Percentiles rank a stretch among this genome's conserved stretches.
Conservation (phyloP, 2,797 vertebrate species). For the Intellagama lesueurii region DNA sequence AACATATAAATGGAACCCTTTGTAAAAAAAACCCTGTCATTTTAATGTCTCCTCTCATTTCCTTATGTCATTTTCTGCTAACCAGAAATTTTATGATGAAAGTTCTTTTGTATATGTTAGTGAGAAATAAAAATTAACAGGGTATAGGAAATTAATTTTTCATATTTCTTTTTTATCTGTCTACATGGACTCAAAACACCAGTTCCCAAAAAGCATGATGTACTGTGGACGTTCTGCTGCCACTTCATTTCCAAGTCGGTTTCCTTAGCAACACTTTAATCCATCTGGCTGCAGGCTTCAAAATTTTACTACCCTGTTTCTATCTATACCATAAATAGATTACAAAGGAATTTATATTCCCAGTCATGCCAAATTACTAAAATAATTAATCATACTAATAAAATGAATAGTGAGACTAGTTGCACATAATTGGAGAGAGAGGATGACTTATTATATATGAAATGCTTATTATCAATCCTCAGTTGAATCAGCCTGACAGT, state of each 20-base stretch:
- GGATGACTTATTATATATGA: neutral
- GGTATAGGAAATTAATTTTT: slow-evolving; percentile 62
- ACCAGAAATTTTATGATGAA: neutral
- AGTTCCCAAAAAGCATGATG: slow-evolving; percentile 66
- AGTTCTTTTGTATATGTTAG: slow-evolving; percentile 54
- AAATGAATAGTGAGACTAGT: slow-evolving; percentile 12
- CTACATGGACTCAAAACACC: slow-evolving; percentile 67
- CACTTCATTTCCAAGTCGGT: slow-evolving; percentile 75
- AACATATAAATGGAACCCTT: too few relatives aligned
- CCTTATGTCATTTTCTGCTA: neutral
- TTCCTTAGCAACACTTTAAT: slow-evolving; percentile 77
- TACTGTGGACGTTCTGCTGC: slow-evolving; percentile 71
- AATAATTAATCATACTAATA: slow-evolving; percentile 51
- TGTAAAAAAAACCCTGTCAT: too few relatives aligned
- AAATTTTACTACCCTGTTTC: slow-evolving; percentile 73
- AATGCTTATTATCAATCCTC: neutral
- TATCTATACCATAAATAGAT: slow-evolving; percentile 61
- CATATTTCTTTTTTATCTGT: slow-evolving; percentile 59
- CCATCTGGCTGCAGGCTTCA: slow-evolving; percentile 69
- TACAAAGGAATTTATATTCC: slow-evolving; percentile 66
- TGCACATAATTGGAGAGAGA: neutral
- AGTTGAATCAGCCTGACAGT: neutral
- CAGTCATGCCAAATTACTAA: slow-evolving; percentile 52
- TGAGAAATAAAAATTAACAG: slow-evolving; percentile 62
- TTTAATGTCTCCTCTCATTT: neutral